Evolutionary conservation across 2,797 vertebrate genomes (phyloP), one percentile per base, ranked within the genome.

Genomic region (Bradypodion ventrale): DNA sequence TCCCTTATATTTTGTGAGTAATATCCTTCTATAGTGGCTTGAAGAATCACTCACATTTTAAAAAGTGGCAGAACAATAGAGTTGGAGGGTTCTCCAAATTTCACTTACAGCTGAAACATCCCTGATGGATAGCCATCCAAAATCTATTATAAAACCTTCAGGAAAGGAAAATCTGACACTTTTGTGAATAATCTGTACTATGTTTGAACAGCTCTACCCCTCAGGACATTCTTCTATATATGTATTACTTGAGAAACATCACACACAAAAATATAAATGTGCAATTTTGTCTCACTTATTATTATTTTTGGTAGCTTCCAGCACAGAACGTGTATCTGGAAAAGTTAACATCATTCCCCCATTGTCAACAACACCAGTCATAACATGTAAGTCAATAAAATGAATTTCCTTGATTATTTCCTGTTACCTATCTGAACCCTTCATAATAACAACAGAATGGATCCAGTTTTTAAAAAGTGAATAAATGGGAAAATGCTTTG

Each of bases 371-470:
- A 89, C 88, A 32, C 79, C 88, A 74, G 9, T 92, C 79, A 37
- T 94, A 91, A 92, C 78, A 85, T 0, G 94, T 94, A 91, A 93
- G 94, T 93, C 84, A 81, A 82, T 32, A 42, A 88, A 88, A 82
- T n/a, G 0, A 89, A 70, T 29, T 1, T 0, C 72, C 4, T 77
- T 15, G 27, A 1, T 27, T 68, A 62, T 12, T 62, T 27, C 40
- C 70, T 82, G 62, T 1, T 0, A 70, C 88, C 83, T 44, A 84
- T 35, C 19, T 15, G 4, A 23, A 49, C 60, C 37, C 5, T 7
- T 68, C 66, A 29, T 27, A 42, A 65, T 66, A 9, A 86, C 15
- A 59, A 32, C 32, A 73, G 66, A 29, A 60, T 16, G 73, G 68
- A 82, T 21, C 44, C 25, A 44, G 23, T 79, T 19, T 37, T 46